Conservation (phyloP, 1,140 invertebrate species). For the Zophobas atratus region DNA sequence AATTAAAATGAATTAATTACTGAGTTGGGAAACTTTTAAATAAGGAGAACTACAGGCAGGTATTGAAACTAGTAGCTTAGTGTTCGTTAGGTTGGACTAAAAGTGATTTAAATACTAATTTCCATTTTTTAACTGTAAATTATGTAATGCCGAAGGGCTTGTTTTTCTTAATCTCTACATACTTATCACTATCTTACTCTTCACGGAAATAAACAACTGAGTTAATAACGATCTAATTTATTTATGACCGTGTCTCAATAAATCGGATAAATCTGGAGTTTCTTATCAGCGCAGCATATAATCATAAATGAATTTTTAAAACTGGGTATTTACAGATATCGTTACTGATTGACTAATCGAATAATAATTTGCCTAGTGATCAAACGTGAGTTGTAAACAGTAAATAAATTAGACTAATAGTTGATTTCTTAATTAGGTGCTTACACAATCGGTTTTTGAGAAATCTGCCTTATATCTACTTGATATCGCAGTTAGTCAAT, state of each 20-base stretch:
- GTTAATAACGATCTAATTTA: neutral
- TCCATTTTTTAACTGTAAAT: slow-evolving; percentile 31
- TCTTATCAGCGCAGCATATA: slow-evolving; percentile 11
- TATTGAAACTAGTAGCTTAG: neutral
- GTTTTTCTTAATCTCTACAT: neutral
- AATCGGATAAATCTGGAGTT: slow-evolving; percentile 21
- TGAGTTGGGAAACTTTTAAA: neutral
- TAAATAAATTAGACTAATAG: slow-evolving; percentile 22
- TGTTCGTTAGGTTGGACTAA: neutral
- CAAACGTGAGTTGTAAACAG: slow-evolving; percentile 24
- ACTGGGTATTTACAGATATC: slow-evolving; percentile 21
- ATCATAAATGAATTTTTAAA: slow-evolving; percentile 41
- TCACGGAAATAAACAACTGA: slow-evolving; percentile 5
- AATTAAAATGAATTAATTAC: neutral
- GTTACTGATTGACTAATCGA: slow-evolving; percentile 32
- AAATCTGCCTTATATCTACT: too few relatives aligned
- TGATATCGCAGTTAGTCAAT: too few relatives aligned
- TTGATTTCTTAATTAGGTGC: slow-evolving; percentile 31
- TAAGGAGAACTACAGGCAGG: neutral
- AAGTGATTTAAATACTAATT: slow-evolving; percentile 15
- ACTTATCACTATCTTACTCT: slow-evolving; percentile 7
- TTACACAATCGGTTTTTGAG: neutral
- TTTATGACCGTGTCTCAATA: slow-evolving; percentile 30
- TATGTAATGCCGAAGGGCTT: slow-evolving; percentile 14
- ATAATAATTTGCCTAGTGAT: slow-evolving; percentile 37